Evolutionary conservation across 2,113 vertebrate species (phyloP), one percentile per base, ranked within the genome.

Genomic region (Mirza zaza): DNA sequence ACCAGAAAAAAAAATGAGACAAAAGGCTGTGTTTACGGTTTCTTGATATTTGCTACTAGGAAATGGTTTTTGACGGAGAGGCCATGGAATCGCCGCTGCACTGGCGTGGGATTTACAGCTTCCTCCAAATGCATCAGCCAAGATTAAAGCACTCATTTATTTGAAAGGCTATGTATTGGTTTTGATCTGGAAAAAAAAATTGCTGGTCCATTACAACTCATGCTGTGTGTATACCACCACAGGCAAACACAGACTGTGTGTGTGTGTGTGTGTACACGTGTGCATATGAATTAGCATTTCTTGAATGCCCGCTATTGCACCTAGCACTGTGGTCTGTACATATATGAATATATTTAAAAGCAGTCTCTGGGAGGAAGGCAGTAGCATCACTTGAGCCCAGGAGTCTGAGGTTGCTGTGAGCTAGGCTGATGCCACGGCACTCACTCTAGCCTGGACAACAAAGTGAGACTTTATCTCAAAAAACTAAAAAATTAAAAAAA

Each of bases 181-280:
- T 32, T 9, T 34, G 48, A 87, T 83, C 45, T 71, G 32, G 21
- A 3, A 6, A 70, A 39, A 34, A 18, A 65, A 52, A 5, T 1
- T 27, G 20, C 87, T 67, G 45, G 42, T 55, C 68, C 27, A 17
- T 71, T 42, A 42, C 77, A 48, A 65, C 6, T 50, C 32, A 14
- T 9, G 55, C 29, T 34, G 9, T 50, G 20, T 81, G 17, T 14
- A 11, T 1, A 68, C 3, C 36, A 42, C 18, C 42, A 75, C 50
- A 77, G 21, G 52, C 9, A 25, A 59, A 42, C n/a, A 9, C 55
- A 34, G 45, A 45, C 9, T 6, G 0, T 4, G 8, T 70, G 59
- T 76, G 20, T 55, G 11, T 77, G n/a, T 36, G 10, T 63, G 4
- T 21, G 34, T 6, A 0, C 6, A 3, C 4, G 0, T 7, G 12